Conservation (phyloP, 2,113 vertebrate species). For the Neoarius graeffei region DNA sequence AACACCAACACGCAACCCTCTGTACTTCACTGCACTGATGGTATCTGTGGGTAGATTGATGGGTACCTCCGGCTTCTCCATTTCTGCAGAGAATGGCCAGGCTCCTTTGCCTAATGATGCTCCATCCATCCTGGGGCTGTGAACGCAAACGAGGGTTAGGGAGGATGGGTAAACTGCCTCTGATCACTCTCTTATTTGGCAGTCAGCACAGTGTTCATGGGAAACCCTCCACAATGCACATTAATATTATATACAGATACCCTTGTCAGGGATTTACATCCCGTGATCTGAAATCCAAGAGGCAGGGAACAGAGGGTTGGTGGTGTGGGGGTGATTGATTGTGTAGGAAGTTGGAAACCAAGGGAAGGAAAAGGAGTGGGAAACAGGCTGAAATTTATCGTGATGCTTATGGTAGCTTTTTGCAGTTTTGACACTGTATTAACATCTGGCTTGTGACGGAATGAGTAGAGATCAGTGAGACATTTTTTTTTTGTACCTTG, state of each 20-base stretch:
- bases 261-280: slow-evolving; percentile 96
- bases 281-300: slow-evolving; percentile 81
- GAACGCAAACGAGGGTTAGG: slow-evolving; percentile 63
- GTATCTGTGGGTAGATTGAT: slow-evolving; percentile 91
- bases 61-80: slow-evolving; percentile 80
- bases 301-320: slow-evolving; percentile 69
- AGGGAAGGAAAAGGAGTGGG: slow-evolving; percentile 58
- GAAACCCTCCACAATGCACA: slow-evolving; percentile 81
- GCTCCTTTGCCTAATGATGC: slow-evolving; percentile 88
- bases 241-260: slow-evolving; percentile 99
- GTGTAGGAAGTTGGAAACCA: slow-evolving; percentile 81
- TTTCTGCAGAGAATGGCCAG: slow-evolving; percentile 86
- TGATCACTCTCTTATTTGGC: slow-evolving; percentile 90
- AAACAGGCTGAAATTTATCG: slow-evolving; percentile 86
- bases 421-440: slow-evolving; percentile 45
- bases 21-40: slow-evolving; percentile 76
- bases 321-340: slow-evolving; percentile 81
- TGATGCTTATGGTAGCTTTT: slow-evolving; percentile 68
- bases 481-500: neutral
- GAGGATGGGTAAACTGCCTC: slow-evolving; percentile 79
- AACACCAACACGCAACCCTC: slow-evolving; percentile 68
- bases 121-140: slow-evolving; percentile 92
- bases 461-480: neutral
- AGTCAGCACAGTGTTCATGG: slow-evolving; percentile 75
- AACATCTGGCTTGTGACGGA: neutral